Base-by-base conservation (phyloP, 1,140 invertebrate species). In the Hyphantria cunea region DNA sequence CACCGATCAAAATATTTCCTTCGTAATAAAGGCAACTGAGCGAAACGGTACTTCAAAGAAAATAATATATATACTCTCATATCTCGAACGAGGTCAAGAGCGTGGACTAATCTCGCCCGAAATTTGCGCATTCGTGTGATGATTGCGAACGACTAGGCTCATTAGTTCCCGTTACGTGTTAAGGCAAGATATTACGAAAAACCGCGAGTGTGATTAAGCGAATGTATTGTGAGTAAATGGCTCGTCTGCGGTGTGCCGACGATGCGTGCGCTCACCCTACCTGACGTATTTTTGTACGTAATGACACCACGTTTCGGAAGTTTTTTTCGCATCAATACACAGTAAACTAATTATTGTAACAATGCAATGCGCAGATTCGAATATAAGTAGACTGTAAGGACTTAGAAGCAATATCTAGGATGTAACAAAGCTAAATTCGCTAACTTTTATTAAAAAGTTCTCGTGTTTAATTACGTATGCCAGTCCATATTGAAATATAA, bases 191-290 rank as follows among this genome's bases (percentile, higher is more conserved):
- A 65, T 69, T 65, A 62, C 33, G 45, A 64, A 49, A 39, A 61
- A 69, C 65, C 63, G 67, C 67, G 67, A 65, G 62, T 65, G 62
- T 69, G 62, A 69, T 69, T 69, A 69, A 63, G 32, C 32, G 53
- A 41, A 41, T 63, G 60, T 63, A 58, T 62, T 67, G 58, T 58
- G 48, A 39, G 54, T 44, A 66, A 66, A 66, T 66, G 64, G 64
- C 49, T 55, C 41, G 42, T 9, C 17, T 17, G 12, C 8, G 10
- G 13, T 12, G 13, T 56, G 45, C 32, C 49, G 34, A 68, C 50
- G 53, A 54, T 55, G 54, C 54, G 53, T 64, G 66, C 25, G 31
- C 31, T 33, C 37, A 68, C 51, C 47, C 45, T 48, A 49, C 55
- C 55, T 58, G 55, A 58, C 55, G 44, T 39, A 45, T 58, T 58